phyloP scores from a whole-genome alignment of 2,888 invertebrate species.

The Brachypalpus laphriformis region DNA sequence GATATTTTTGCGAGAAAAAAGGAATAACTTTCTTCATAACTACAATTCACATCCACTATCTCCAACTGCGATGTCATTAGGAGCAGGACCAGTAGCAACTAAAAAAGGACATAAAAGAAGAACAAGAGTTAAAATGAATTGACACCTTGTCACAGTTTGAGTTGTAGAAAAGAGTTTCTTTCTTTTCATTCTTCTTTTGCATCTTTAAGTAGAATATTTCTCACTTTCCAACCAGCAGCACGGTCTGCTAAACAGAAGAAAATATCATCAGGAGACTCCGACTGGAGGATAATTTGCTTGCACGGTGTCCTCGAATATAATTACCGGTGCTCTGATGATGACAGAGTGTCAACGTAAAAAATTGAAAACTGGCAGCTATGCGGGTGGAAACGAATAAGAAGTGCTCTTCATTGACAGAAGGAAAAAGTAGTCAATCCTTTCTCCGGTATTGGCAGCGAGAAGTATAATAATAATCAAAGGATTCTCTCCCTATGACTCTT shows the following conservation, averaged over 20 bases:
- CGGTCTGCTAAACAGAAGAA: conserved; percentile 40
- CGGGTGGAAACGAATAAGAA: not conserved
- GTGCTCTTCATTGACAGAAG: not conserved
- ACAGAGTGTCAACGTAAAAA: conserved; percentile 18
- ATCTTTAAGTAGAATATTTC: not conserved
- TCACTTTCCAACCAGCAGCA: conserved; percentile 16
- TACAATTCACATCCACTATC: conserved; percentile 17
- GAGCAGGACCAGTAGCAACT: not conserved
- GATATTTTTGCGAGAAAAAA: not conserved
- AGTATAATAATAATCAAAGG: conserved; percentile 21
- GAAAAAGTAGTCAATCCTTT: conserved; percentile 15
- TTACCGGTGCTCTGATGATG: conserved; percentile 46
- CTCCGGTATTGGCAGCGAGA: not conserved
- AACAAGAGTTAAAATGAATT: conserved; percentile 20
- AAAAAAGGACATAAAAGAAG: conserved; percentile 8
- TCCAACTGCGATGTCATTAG: conserved; percentile 24
- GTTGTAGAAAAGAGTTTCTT: not conserved
- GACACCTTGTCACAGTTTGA: conserved; percentile 31
- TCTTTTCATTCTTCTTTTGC: not conserved
- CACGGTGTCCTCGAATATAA: conserved; percentile 41
- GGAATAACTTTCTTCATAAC: conserved; percentile 18
- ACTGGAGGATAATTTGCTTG: conserved; percentile 34
- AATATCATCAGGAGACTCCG: conserved; percentile 23
- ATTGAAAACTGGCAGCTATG: not conserved
- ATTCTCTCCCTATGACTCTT: conserved; percentile 41